Conservation (phyloP, 2,113 vertebrate genomes). For the Rhinolophus ferrumequinum region DNA sequence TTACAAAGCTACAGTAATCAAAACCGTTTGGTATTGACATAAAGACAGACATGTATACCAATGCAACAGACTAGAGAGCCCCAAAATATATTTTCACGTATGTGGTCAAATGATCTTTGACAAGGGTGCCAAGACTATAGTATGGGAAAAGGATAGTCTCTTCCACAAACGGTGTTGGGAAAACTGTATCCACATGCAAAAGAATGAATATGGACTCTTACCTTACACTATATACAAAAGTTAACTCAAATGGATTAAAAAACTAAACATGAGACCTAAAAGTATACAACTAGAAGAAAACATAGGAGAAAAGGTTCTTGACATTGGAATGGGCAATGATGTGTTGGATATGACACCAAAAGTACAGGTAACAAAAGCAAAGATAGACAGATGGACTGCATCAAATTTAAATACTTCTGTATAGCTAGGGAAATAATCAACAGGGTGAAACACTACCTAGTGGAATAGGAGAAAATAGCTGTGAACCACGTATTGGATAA, state of each 20-base stretch:
- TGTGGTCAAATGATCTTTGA: not conserved
- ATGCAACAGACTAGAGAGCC: not conserved
- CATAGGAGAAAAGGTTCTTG: not conserved
- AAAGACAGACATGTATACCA: slow-evolving; percentile 1
- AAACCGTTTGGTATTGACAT: not conserved
- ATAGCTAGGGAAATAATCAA: not conserved
- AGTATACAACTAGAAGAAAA: not conserved
- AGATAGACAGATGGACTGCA: not conserved
- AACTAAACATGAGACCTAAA: not conserved
- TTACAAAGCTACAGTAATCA: not conserved
- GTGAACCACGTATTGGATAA: not conserved
- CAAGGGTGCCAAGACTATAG: not conserved
- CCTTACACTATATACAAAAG: not conserved
- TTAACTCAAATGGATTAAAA: not conserved
- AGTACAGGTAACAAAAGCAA: not conserved
- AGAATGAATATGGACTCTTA: slow-evolving; percentile 12
- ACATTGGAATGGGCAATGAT: not conserved
- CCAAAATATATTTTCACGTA: not conserved
- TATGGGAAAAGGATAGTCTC: not conserved
- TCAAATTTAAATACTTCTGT: not conserved
- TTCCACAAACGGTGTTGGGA: not conserved
- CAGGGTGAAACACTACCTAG: not conserved
- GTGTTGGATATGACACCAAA: not conserved
- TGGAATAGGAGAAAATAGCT: not conserved
- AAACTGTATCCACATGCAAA: not conserved